Base-by-base conservation (phyloP, 92 coral and sea anemone genomes). In the Epizoanthus scotinus region DNA sequence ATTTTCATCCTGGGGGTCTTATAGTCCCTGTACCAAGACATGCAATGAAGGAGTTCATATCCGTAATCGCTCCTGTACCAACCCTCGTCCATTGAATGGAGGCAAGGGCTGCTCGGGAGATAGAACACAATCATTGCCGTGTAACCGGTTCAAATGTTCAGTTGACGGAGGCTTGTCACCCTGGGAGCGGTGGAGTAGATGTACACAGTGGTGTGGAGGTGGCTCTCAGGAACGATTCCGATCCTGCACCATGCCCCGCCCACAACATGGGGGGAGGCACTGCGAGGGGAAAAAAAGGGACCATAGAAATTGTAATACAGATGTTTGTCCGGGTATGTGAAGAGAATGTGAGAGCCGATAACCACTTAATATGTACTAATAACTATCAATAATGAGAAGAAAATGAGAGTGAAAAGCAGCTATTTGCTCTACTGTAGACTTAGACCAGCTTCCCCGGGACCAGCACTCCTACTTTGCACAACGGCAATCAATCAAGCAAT, bases 311-410 rank as follows among this genome's bases (percentile, higher is more conserved):
- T 67, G 72, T 10, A 67, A 67, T 38, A 18, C 25, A 19, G n/a
- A 17, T 34, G 50, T 27, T 67, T 67, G 72, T 31, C 72, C 72
- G 44, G 72, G 72, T 67, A n/a, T 21, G 72, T 67, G 20, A 38
- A 67, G 19, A 63, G 36, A 63, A 40, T 69, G 8, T 25, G 25
- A 55, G 44, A 21, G 55, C 44, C 19, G 74, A 55, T 8, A 55
- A 40, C 74, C 55, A 21, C 8, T 13, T 19, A 50, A 19, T 68
- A 28, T 68, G 73, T 15, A 15, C 8, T 27, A 20, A 53, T 53
- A 21, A 7, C 8, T 42, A 42, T 42, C 50, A 42, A 5, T 42
- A 42, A 42, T 42, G 8, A 42, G 12, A 42, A 7, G 10, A 12
- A 12, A 42, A 42, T 42, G 50, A 42, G 50, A 42, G 50, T 42